These are phyloP conservation scores for Helarctos malayanus DNA, from an alignment of 2,797 vertebrate genomes.

Conservation along the genomic window DNA sequence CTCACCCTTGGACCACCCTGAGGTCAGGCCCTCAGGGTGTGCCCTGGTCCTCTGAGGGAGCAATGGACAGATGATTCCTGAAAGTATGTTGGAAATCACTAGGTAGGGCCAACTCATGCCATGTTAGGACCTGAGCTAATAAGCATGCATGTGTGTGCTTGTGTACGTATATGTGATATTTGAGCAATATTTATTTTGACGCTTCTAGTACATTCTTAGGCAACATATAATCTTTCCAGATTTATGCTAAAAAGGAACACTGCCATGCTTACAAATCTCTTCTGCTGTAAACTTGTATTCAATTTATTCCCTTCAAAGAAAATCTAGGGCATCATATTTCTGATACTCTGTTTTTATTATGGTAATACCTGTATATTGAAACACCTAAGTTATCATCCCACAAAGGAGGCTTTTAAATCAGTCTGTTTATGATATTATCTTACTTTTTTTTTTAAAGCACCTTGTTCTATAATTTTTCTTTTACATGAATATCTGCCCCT, in stretches of 20 bases:
- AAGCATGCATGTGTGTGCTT: neutral
- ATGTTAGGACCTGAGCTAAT: neutral
- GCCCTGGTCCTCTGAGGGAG: neutral
- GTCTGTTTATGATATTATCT: neutral
- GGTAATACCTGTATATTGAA: neutral
- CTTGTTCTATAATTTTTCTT: neutral
- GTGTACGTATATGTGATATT: neutral
- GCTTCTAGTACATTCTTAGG: neutral
- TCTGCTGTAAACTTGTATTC: neutral
- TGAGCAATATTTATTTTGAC: neutral
- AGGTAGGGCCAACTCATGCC: too few species aligned
- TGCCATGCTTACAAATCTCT: neutral
- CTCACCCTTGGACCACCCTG: neutral
- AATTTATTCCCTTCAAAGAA: conserved; percentile 5
- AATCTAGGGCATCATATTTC: neutral
- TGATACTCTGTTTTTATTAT: conserved; percentile 25
- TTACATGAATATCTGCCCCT: neutral
- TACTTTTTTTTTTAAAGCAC: neutral
- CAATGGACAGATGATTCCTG: too few species aligned
- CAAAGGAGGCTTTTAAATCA: conserved; percentile 18
- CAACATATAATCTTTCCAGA: neutral
- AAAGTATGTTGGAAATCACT: neutral
- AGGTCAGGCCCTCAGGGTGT: neutral
- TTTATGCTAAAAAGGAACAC: neutral
- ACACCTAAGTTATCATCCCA: neutral